phyloP scores from a whole-genome alignment of 1,140 invertebrate species.

The Camponotus vicinus region DNA sequence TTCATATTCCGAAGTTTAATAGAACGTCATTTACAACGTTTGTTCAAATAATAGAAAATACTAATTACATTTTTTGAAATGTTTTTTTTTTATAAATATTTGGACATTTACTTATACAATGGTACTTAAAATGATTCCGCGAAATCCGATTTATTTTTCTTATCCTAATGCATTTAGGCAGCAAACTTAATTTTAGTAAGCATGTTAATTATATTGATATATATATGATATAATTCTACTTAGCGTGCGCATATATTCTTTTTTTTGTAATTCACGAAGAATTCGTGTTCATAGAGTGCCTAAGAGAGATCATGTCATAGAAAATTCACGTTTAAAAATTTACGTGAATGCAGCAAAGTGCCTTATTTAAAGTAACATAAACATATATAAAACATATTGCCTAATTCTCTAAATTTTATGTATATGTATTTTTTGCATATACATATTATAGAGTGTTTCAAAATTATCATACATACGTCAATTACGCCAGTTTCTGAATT shows the following conservation, averaged over 20 bases:
- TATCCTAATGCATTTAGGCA: constrained; percentile 36
- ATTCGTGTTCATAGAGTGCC: constrained; percentile 12
- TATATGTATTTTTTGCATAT: background rate
- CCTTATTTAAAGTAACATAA: constrained; percentile 33
- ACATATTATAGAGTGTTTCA: background rate
- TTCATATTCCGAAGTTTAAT: constrained; percentile 36
- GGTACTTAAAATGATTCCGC: constrained; percentile 66
- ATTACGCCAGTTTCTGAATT: background rate
- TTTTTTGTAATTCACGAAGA: background rate
- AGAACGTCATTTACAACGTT: constrained; percentile 27
- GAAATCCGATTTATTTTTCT: constrained; percentile 24
- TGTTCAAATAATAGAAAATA: background rate
- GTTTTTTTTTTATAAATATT: constrained; percentile 46
- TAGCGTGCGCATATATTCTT: background rate
- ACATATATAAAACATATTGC: background rate
- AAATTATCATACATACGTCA: background rate
- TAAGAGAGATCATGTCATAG: background rate
- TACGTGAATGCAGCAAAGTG: constrained; percentile 26
- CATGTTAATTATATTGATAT: constrained; percentile 35
- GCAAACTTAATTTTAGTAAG: constrained; percentile 14
- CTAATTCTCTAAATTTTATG: constrained; percentile 8
- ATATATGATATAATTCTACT: constrained; percentile 9
- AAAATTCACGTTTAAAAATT: constrained; percentile 7
- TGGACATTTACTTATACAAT: constrained; percentile 58
- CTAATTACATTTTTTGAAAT: constrained; percentile 33